Percentiles rank a stretch among this genome's conserved stretches.
Evolutionary conservation across 35 echinoderm and acorn worm genomes (phyloP).

Genomic region (Lytechinus variegatus): DNA sequence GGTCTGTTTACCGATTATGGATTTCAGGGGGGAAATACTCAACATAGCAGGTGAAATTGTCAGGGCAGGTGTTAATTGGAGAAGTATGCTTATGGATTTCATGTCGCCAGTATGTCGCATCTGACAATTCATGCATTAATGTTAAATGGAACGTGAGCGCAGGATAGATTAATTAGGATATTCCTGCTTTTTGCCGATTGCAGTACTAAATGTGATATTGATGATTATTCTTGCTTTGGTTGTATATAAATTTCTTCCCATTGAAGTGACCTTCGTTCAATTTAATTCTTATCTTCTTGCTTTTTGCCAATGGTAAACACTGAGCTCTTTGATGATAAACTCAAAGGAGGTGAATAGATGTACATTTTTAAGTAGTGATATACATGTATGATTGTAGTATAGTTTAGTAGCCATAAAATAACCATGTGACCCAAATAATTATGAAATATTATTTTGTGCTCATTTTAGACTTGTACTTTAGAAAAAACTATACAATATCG

Average conservation of each 20-base stretch:
- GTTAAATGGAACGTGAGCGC: neutral
- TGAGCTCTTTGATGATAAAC: no score
- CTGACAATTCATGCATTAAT: neutral
- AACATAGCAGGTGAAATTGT: neutral
- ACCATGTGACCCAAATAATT: no score
- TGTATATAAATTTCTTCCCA: neutral
- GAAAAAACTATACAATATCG: no score
- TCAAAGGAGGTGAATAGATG: no score
- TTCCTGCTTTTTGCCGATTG: neutral
- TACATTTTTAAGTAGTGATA: no score
- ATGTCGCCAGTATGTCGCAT: neutral
- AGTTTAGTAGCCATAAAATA: no score
- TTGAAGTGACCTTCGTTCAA: neutral
- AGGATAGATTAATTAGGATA: neutral
- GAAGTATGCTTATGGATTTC: neutral
- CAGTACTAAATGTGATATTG: neutral
- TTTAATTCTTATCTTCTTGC: no score
- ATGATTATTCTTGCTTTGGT: neutral
- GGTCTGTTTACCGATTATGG: neutral
- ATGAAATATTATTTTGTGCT: no score
- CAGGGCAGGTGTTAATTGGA: conserved; percentile 9
- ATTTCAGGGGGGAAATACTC: neutral
- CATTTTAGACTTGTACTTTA: no score
- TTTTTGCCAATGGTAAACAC: no score
- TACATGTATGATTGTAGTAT: no score